Conservation (phyloP, 1,140 invertebrate genomes). For the Papilio polyxenes region DNA sequence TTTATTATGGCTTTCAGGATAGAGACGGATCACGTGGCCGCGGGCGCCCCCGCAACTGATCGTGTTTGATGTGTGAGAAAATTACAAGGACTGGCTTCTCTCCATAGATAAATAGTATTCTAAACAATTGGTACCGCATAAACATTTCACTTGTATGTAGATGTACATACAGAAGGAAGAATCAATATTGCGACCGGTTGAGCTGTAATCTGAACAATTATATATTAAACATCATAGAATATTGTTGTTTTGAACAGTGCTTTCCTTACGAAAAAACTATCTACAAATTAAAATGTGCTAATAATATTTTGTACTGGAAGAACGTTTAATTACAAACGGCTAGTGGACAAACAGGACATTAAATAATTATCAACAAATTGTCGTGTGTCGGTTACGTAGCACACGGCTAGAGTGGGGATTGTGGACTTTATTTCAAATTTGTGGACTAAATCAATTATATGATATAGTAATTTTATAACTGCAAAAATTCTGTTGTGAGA, state of each 20-base stretch:
- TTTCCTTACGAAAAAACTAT: slow-evolving; percentile 75
- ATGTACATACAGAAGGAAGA: slow-evolving; percentile 61
- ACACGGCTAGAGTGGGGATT: slow-evolving; percentile 67
- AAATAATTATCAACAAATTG: slow-evolving; percentile 61
- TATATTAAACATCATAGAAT: slow-evolving; percentile 72
- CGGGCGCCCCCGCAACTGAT: slow-evolving; percentile 72
- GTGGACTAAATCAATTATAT: slow-evolving; percentile 74
- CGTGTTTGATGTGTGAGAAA: slow-evolving; percentile 54
- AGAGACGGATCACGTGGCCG: slow-evolving; percentile 76
- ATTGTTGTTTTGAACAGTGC: slow-evolving; percentile 79
- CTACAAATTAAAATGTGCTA: slow-evolving; percentile 80
- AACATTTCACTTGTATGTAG: slow-evolving; percentile 60
- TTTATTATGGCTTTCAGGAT: slow-evolving; percentile 65
- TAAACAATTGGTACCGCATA: slow-evolving; percentile 74
- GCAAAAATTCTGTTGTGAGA: slow-evolving; percentile 77
- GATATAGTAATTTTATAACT: slow-evolving; percentile 78
- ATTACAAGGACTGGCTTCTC: slow-evolving; percentile 77
- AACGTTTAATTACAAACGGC: slow-evolving; percentile 75
- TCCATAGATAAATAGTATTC: slow-evolving; percentile 78
- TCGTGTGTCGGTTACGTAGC: slow-evolving; percentile 59
- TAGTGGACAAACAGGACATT: slow-evolving; percentile 79
- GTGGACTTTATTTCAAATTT: slow-evolving; percentile 80
- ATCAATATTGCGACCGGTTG: slow-evolving; percentile 56
- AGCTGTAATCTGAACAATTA: slow-evolving; percentile 71
- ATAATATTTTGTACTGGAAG: slow-evolving; percentile 77